These are phyloP conservation scores for Onychorhynchus coronatus DNA, from an alignment of 2,113 vertebrate genomes.

Conservation along the genomic window DNA sequence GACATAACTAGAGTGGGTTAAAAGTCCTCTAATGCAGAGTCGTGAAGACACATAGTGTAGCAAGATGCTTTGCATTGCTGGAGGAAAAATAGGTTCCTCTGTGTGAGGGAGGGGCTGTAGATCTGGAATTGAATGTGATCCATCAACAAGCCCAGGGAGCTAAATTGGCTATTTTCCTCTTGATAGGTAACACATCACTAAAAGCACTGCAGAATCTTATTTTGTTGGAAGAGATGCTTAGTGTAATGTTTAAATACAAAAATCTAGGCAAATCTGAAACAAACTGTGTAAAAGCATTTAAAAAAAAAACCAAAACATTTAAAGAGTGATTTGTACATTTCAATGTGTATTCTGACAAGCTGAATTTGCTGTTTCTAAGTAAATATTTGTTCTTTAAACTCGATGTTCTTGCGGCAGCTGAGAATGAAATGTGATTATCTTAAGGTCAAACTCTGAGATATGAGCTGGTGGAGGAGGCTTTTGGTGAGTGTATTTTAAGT, in stretches of 20 bases:
- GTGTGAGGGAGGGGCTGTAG: background rate
- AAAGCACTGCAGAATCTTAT: background rate
- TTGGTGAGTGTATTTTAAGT: background rate
- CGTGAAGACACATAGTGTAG: background rate
- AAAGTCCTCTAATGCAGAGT: background rate
- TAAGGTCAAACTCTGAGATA: background rate
- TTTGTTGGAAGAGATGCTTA: background rate
- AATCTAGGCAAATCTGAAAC: background rate
- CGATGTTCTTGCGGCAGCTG: background rate
- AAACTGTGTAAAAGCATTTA: background rate
- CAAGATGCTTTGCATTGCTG: background rate
- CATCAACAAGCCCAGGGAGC: background rate
- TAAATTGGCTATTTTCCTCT: background rate
- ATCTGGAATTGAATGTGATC: background rate
- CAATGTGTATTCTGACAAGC: background rate
- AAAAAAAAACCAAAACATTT: background rate
- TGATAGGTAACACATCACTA: background rate
- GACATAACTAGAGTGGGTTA: background rate
- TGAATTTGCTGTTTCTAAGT: background rate
- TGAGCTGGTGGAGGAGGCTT: background rate
- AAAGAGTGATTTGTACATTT: background rate
- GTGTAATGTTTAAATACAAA: background rate
- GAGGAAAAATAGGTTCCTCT: background rate
- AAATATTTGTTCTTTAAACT: background rate
- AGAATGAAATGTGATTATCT: background rate